Conservation (phyloP, 1,140 invertebrate species). For the Musca domestica region DNA sequence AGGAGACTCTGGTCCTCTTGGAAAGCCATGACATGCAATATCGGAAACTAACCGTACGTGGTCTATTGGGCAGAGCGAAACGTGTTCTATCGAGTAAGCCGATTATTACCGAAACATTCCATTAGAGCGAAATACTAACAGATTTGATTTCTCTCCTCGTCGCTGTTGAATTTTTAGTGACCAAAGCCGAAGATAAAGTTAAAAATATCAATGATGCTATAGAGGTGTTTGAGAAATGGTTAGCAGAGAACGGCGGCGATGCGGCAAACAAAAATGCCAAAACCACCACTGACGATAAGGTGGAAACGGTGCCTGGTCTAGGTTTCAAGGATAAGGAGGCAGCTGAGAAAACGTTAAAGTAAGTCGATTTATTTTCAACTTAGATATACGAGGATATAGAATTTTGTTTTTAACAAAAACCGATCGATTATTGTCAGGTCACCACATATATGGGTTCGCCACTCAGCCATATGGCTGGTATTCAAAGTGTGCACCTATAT, state of each 20-base stretch:
- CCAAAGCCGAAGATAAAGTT: slow-evolving; percentile 67
- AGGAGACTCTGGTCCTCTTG: slow-evolving; percentile 62
- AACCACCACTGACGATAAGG: slow-evolving; percentile 49
- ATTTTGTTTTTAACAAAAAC: no score
- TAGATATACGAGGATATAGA: no score
- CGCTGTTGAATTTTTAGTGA: slow-evolving; percentile 55
- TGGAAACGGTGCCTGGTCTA: slow-evolving; percentile 61
- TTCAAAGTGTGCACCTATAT: neutral
- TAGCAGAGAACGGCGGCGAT: slow-evolving; percentile 58
- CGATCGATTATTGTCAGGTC: neutral
- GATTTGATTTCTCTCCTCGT: neutral
- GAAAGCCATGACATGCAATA: slow-evolving; percentile 65
- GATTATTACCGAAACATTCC: neutral
- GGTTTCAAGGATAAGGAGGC: slow-evolving; percentile 65
- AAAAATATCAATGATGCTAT: slow-evolving; percentile 69
- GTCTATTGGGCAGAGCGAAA: slow-evolving; percentile 64
- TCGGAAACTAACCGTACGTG: slow-evolving; percentile 63
- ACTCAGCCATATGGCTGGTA: neutral
- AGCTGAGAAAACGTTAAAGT: slow-evolving; percentile 55
- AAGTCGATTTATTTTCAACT: slow-evolving; percentile 21
- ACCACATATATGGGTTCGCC: no score
- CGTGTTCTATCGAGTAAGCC: slow-evolving; percentile 63
- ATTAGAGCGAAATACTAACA: neutral
- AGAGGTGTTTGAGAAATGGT: slow-evolving; percentile 65
- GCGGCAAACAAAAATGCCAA: slow-evolving; percentile 55